These are phyloP conservation scores for Melierax canorus DNA, from an alignment of 2,113 vertebrate genomes.

Conservation along the genomic window DNA sequence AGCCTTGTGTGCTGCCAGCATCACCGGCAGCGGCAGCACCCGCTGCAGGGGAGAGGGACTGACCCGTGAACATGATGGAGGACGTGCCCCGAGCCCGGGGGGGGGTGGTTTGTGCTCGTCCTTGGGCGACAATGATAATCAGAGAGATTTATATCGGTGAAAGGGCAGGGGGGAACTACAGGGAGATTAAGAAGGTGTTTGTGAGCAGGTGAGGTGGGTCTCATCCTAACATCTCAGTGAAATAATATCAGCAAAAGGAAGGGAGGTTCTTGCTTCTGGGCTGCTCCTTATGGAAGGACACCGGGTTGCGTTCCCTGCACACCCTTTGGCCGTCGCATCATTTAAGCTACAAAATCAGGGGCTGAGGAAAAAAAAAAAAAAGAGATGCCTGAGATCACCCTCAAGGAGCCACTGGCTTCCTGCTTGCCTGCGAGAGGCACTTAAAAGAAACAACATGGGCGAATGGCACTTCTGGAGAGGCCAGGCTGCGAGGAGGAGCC, in stretches of 20 bases:
- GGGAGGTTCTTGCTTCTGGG: not conserved
- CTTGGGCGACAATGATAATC: not conserved
- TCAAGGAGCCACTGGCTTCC: not conserved
- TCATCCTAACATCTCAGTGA: rapidly evolving
- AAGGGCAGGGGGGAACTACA: not conserved
- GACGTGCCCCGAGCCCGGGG: not conserved
- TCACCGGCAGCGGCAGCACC: not conserved
- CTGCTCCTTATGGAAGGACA: rapidly evolving
- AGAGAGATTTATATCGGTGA: not conserved
- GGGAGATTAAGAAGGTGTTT: not conserved
- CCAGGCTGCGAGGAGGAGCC: not conserved
- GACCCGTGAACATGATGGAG: rapidly evolving
- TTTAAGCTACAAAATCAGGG: not conserved
- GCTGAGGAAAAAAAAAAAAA: too few species aligned
- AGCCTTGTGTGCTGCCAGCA: rapidly evolving
- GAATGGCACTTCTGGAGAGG: not conserved
- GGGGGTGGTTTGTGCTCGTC: not conserved
- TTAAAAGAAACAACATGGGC: rapidly evolving
- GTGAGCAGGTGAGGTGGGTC: not conserved
- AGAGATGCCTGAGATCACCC: not conserved
- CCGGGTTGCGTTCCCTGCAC: not conserved
- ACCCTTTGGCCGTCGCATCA: rapidly evolving
- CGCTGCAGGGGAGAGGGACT: not conserved
- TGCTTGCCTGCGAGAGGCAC: not conserved
- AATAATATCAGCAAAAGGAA: too few species aligned